These are phyloP conservation scores for Hermaeophaga mercurialis DNA, from an alignment of 2,888 invertebrate species.

Conservation along the genomic window DNA sequence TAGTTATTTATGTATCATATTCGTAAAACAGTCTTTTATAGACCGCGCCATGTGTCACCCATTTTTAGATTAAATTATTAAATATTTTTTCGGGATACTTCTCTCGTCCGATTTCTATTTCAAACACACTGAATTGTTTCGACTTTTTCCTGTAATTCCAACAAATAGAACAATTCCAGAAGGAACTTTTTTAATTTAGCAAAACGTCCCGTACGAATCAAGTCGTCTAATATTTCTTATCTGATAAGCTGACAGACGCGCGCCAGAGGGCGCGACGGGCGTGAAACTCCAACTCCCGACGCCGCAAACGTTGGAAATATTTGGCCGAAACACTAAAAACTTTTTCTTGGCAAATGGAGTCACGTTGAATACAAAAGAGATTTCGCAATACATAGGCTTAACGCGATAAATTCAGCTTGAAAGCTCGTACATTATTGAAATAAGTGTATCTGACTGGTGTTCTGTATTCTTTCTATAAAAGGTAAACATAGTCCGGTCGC, in stretches of 20 bases:
- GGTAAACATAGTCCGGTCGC: slow-evolving; percentile 6
- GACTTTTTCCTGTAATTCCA: too few species aligned
- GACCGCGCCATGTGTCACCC: too few species aligned
- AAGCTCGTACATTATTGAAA: slow-evolving; percentile 32
- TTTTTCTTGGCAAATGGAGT: slow-evolving; percentile 18
- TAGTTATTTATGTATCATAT: too few species aligned
- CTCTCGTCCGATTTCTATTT: too few species aligned
- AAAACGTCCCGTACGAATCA: not conserved
- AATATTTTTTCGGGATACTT: too few species aligned
- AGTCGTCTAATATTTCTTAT: slow-evolving; percentile 10
- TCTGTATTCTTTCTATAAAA: slow-evolving; percentile 19
- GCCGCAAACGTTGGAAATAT: slow-evolving; percentile 13
- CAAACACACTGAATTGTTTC: too few species aligned
- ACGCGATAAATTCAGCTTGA: slow-evolving; percentile 28
- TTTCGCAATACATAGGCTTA: slow-evolving; percentile 20
- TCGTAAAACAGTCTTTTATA: too few species aligned
- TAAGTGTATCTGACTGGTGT: slow-evolving; percentile 28
- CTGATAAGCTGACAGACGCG: slow-evolving; percentile 3
- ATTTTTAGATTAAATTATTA: too few species aligned
- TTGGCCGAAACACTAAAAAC: slow-evolving; percentile 24
- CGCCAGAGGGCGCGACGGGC: too few species aligned
- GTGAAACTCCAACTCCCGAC: too few species aligned
- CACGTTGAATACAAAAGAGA: slow-evolving; percentile 24
- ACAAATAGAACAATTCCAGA: not conserved
- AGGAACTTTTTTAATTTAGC: not conserved